Evolutionary conservation across 2,797 vertebrate genomes (phyloP), one percentile per base, ranked within the genome.

Genomic region (Chaunax sp.): DNA sequence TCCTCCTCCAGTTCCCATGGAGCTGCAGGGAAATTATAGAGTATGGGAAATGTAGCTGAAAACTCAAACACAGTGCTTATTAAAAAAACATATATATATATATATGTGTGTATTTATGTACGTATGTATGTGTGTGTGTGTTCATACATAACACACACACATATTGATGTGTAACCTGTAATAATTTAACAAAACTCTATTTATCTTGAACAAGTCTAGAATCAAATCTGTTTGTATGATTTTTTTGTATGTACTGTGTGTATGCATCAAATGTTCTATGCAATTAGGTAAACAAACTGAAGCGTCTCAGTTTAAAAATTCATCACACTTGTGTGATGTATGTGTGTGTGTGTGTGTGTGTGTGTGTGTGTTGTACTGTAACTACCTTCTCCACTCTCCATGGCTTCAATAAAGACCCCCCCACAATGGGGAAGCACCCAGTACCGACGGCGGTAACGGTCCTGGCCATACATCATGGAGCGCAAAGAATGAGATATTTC

Each of bases 401-500:
- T 95, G 77, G 94, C 96, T 93, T 99, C 97, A 11, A 99, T 95
- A 90, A 98, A 99, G 88, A 99, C 86, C 0, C 98, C 98, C 26
- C 98, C 98, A 69, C 98, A 99, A 26, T 99, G 98, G 12, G 98
- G 98, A 50, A 99, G 95, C 30, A 99, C 96, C 98, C 98, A 99
- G 87, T 98, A 99, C 37, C 98, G 94, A 19, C 98, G 97, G 45
- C 95, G 94, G 77, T 96, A 99, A 2, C 98, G 96, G 82, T 99
- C 98, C 81, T 99, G 98, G 12, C 98, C 98, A 7, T 98, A 98
- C 94, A 96, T 96, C 97, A 97, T 96, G 0, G 97, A 97, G 67
- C 98, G 96, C 55, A 99, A 89, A 46, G 96, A 97, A 65, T 99
- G 97, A 2, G 97, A 98, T 9, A 97, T 96, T 78, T 99, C 98